Conservation (phyloP, 2,113 vertebrate species). For the Ptilonorhynchus violaceus region DNA sequence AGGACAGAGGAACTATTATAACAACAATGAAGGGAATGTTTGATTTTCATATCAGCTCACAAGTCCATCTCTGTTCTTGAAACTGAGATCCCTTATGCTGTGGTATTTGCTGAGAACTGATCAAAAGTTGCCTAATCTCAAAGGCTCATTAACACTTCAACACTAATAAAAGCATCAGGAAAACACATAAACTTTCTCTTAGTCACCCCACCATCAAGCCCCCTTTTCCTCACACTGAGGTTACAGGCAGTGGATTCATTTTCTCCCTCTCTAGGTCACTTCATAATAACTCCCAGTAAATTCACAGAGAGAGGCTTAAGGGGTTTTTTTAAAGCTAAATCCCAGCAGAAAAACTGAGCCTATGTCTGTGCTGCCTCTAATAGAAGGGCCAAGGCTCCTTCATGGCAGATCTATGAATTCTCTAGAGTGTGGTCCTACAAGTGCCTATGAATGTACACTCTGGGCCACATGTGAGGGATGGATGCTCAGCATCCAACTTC, state of each 20-base stretch:
- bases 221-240: background rate
- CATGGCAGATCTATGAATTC: background rate
- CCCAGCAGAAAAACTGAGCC: background rate
- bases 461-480: accelerated
- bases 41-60: background rate
- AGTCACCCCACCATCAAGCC: background rate
- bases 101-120: background rate
- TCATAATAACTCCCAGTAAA: background rate
- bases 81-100: background rate
- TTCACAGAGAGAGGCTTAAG: background rate
- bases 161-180: background rate
- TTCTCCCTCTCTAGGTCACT: background rate
- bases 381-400: background rate
- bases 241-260: background rate
- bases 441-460: background rate
- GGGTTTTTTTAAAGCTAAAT: background rate
- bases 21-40: background rate
- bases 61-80: background rate
- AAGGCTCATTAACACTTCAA: background rate
- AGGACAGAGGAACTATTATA: background rate
- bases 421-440: background rate
- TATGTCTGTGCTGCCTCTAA: background rate
- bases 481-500: background rate
- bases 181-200: background rate
- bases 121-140: background rate